Conservation (phyloP, 1,140 invertebrate species). For the Drosophila ercepeae region DNA sequence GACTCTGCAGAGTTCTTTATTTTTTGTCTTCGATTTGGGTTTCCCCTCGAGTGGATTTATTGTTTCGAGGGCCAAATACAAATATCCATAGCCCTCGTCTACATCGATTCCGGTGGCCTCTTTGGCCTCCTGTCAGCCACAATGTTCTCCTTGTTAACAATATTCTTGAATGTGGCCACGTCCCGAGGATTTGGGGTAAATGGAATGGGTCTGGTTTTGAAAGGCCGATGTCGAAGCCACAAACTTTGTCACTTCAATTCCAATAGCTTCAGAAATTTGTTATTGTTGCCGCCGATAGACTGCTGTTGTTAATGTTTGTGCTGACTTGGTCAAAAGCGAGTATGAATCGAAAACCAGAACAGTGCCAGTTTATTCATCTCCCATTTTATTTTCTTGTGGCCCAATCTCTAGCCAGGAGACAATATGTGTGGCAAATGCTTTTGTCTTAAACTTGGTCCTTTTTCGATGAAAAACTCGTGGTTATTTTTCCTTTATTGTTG, state of each 20-base stretch:
- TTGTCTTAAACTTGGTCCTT: slow-evolving; percentile 67
- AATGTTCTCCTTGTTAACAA: slow-evolving; percentile 71
- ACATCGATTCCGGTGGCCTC: slow-evolving; percentile 51
- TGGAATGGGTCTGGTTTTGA: background rate
- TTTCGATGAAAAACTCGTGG: slow-evolving; percentile 10
- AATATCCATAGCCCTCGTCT: slow-evolving; percentile 41
- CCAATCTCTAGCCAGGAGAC: slow-evolving; percentile 53
- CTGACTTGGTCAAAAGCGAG: slow-evolving; percentile 47
- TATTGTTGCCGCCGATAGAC: slow-evolving; percentile 50
- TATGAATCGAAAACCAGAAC: slow-evolving; percentile 40
- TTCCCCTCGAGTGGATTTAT: slow-evolving; percentile 70
- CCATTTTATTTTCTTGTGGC: background rate
- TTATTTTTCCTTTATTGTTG: slow-evolving; percentile 27
- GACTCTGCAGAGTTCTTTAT: background rate
- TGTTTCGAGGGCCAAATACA: slow-evolving; percentile 76
- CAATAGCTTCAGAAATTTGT: slow-evolving; percentile 58
- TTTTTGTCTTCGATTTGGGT: slow-evolving; percentile 12
- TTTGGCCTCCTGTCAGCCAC: slow-evolving; percentile 57
- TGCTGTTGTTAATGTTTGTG: slow-evolving; percentile 60
- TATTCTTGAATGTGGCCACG: slow-evolving; percentile 53
- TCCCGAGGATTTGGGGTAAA: background rate
- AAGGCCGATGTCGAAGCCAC: slow-evolving; percentile 2
- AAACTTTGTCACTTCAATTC: slow-evolving; percentile 75
- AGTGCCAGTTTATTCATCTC: slow-evolving; percentile 38
- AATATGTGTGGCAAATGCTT: slow-evolving; percentile 50